Conservation (phyloP, 2,888 invertebrate species). For the Cetonia aurata region DNA sequence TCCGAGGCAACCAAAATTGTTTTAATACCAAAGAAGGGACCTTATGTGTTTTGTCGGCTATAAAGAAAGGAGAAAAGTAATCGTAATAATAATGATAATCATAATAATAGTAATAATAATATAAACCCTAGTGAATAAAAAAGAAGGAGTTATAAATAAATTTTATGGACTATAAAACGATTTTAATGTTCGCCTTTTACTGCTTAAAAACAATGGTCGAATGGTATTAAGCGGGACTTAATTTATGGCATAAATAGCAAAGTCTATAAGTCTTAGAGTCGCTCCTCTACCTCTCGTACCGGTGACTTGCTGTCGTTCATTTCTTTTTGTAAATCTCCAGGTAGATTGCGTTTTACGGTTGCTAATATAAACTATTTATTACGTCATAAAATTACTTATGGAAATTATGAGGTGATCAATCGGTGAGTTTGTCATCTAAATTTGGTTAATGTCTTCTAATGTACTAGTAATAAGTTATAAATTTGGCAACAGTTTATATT, state of each 20-base stretch:
- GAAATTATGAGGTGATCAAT: too few species aligned
- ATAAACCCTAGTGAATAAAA: background rate
- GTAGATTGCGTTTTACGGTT: slow-evolving; percentile 27
- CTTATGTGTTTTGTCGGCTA: slow-evolving; percentile 7
- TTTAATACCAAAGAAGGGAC: background rate
- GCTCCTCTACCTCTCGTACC: too few species aligned
- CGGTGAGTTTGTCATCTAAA: too few species aligned
- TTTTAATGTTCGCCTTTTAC: slow-evolving; percentile 35
- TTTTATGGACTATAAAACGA: slow-evolving; percentile 33
- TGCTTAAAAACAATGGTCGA: slow-evolving; percentile 36
- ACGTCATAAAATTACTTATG: slow-evolving; percentile 33
- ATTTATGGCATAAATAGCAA: too few species aligned
- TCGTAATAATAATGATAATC: slow-evolving; percentile 20
- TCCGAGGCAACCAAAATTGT: too few species aligned
- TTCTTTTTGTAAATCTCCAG: slow-evolving; percentile 34
- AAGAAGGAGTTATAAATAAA: slow-evolving; percentile 28
- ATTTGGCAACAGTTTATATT: too few species aligned
- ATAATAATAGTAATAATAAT: slow-evolving; percentile 16
- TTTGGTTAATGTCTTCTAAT: too few species aligned
- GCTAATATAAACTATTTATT: slow-evolving; percentile 32
- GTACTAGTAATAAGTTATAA: too few species aligned
- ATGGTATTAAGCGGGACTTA: too few species aligned
- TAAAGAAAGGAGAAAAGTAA: slow-evolving; percentile 23
- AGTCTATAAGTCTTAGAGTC: too few species aligned
- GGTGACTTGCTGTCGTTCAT: slow-evolving; percentile 1